Evolutionary conservation across 2,888 invertebrate species (phyloP).

Genomic region (Graphium colonna): DNA sequence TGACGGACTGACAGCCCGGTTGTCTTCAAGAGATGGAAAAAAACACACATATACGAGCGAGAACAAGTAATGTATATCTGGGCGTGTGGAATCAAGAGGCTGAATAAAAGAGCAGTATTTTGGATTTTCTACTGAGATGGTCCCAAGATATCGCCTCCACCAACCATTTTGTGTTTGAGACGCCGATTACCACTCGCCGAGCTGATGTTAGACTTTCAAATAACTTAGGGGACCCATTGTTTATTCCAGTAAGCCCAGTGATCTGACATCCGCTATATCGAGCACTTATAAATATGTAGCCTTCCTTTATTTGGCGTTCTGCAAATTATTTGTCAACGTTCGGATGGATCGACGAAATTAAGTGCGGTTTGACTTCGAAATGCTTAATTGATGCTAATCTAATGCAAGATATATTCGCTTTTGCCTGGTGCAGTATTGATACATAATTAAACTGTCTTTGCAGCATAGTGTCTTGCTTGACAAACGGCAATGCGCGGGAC

Average conservation of each 20-base stretch:
- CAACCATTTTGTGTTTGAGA: conserved; percentile 59
- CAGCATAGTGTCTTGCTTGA: too few relatives aligned
- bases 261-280: conserved; percentile 49
- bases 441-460: too few relatives aligned
- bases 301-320: conserved; percentile 54
- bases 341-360: conserved; percentile 43
- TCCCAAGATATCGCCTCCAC: conserved; percentile 47
- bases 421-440: too few relatives aligned
- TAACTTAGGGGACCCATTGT: conserved; percentile 52
- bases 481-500: too few relatives aligned
- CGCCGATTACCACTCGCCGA: conserved; percentile 55
- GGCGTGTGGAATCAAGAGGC: conserved; percentile 36
- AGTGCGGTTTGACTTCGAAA: conserved; percentile 21
- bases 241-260: conserved; percentile 50
- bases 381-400: conserved; percentile 1
- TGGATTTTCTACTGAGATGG: conserved; percentile 45
- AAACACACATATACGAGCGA: conserved; percentile 42
- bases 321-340: conserved; percentile 52
- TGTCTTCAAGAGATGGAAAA: conserved; percentile 48
- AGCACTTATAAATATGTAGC: conserved; percentile 61
- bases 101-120: conserved; percentile 41
- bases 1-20: conserved; percentile 55
- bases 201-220: conserved; percentile 63
- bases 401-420: not conserved
- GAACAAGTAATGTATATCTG: conserved; percentile 30